Evolutionary conservation across 2,113 vertebrate genomes (phyloP).

Genomic region (Naja naja): DNA sequence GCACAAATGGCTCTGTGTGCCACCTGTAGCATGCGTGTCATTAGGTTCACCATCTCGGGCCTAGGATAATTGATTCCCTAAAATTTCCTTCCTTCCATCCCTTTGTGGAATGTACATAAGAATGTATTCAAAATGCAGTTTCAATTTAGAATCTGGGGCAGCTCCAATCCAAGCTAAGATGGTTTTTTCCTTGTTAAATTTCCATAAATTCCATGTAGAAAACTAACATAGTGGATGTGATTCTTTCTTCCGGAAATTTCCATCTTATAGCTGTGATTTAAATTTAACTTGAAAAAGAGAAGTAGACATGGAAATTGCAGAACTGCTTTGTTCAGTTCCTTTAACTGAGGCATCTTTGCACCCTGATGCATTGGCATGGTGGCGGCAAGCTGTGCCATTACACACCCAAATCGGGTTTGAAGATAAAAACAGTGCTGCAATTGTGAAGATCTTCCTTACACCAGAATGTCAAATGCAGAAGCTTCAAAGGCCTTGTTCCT

Average conservation of each 20-base stretch:
- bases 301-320: background rate
- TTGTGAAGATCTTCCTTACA: background rate
- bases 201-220: background rate
- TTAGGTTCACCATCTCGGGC: too few species aligned
- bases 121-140: background rate
- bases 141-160: background rate
- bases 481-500: background rate
- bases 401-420: background rate
- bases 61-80: too few species aligned
- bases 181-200: background rate
- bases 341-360: background rate
- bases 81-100: too few species aligned
- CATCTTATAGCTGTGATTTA: background rate
- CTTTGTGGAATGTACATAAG: background rate
- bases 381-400: background rate
- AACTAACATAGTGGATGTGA: background rate
- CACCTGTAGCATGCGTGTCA: too few species aligned
- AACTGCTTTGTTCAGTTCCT: background rate
- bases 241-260: background rate
- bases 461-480: background rate
- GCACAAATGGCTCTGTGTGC: too few species aligned
- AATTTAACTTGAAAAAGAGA: background rate
- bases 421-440: background rate
- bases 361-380: background rate
- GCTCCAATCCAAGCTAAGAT: background rate